Evolutionary conservation across 2,797 vertebrate species (phyloP).

Genomic region (Hapalemur alaotrensis): DNA sequence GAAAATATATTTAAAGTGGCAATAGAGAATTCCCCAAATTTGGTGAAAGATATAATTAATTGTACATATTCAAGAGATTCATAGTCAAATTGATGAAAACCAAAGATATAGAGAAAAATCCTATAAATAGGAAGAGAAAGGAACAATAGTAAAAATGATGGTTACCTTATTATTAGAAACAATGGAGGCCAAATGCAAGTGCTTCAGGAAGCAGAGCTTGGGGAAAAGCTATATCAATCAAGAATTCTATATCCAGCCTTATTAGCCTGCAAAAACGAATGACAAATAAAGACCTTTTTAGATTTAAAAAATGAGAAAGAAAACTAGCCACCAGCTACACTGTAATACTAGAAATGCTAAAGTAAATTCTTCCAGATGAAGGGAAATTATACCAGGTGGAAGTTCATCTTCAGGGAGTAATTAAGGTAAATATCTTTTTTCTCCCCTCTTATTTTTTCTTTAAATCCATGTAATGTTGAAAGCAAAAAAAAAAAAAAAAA

Average conservation of each 20-base stretch:
- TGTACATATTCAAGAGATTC: background rate
- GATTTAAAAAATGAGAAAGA: background rate
- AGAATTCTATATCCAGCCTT: background rate
- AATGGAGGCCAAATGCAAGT: background rate
- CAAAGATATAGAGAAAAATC: slow-evolving; percentile 4
- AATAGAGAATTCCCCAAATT: background rate
- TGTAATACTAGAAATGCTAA: background rate
- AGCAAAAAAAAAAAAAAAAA: background rate
- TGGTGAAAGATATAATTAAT: slow-evolving; percentile 8
- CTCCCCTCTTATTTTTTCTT: background rate
- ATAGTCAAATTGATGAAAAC: slow-evolving; percentile 22
- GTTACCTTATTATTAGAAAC: background rate
- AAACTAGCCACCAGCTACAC: background rate
- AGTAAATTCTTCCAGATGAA: background rate
- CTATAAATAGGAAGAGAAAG: background rate
- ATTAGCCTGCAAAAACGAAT: background rate
- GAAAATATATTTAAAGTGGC: background rate
- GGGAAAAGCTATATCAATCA: background rate
- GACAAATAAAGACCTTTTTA: background rate
- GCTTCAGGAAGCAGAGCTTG: background rate
- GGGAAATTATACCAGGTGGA: background rate
- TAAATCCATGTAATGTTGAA: background rate
- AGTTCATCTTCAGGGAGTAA: background rate
- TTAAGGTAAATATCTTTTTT: background rate
- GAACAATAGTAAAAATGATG: background rate